A percentile compares a stretch with the other conserved stretches of the same genome.
These are phyloP conservation scores for Siphlonurus alternatus DNA, from an alignment of 2,888 invertebrate species.

Conservation along the genomic window DNA sequence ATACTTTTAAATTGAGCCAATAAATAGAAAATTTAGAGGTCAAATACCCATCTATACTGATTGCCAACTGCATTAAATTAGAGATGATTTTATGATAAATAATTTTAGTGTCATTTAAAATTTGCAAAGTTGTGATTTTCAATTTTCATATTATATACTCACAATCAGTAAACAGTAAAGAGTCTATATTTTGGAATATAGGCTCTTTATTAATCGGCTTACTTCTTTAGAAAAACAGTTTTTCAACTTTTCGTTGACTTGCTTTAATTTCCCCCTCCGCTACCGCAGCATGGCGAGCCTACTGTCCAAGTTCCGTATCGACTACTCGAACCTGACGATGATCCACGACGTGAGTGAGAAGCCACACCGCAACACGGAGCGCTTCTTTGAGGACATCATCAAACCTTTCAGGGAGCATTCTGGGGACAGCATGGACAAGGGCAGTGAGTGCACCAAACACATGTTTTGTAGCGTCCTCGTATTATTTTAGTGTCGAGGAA, in stretches of 20 bases:
- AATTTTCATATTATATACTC: too few relatives aligned
- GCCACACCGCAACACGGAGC: constrained; percentile 24
- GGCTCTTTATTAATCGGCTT: too few relatives aligned
- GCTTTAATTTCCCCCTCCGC: too few relatives aligned
- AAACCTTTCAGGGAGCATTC: constrained; percentile 16
- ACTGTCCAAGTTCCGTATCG: constrained; percentile 37
- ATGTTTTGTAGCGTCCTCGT: too few relatives aligned
- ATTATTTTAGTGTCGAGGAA: too few relatives aligned
- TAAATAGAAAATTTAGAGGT: background rate
- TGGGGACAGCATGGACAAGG: background rate
- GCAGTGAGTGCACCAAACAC: too few relatives aligned
- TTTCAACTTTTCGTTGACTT: background rate
- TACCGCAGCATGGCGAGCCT: constrained; percentile 32
- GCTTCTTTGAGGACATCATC: constrained; percentile 20
- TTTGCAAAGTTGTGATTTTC: too few relatives aligned
- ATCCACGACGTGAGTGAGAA: constrained; percentile 32
- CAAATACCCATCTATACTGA: background rate
- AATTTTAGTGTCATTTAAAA: too few relatives aligned
- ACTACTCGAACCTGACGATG: constrained; percentile 34
- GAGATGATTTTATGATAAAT: too few relatives aligned
- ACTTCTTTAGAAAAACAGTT: too few relatives aligned
- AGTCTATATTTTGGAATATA: too few relatives aligned
- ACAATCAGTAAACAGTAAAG: background rate
- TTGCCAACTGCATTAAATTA: background rate
- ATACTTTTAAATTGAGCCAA: background rate